Evolutionary conservation across 2,888 invertebrate genomes (phyloP).

Genomic region (Lochmaea capreae): DNA sequence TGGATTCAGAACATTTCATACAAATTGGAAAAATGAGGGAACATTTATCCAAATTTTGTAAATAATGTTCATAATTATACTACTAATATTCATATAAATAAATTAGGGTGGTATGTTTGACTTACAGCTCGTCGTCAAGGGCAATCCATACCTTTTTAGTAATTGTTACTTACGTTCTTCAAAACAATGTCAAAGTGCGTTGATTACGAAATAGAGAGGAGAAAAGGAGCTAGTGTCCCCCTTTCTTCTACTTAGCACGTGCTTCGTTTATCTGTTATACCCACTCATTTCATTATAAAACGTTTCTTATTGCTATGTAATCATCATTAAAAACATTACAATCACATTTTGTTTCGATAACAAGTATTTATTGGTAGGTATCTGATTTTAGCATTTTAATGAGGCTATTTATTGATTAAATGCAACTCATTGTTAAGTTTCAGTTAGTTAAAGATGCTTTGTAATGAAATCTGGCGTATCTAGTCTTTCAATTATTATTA

Average conservation of each 20-base stretch:
- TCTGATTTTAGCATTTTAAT: constrained; percentile 44
- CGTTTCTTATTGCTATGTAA: constrained; percentile 25
- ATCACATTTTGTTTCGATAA: constrained; percentile 38
- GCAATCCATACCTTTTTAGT: too few relatives aligned
- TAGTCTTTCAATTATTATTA: constrained; percentile 15
- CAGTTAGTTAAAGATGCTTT: constrained; percentile 36
- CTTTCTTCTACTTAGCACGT: neutral
- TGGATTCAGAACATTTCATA: too few relatives aligned
- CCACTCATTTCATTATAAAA: constrained; percentile 14
- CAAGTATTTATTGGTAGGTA: constrained; percentile 42
- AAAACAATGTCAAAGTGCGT: too few relatives aligned
- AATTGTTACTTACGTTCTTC: too few relatives aligned
- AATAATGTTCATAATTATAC: too few relatives aligned
- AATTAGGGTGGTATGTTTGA: too few relatives aligned
- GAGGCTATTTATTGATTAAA: constrained; percentile 45
- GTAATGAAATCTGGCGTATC: constrained; percentile 32
- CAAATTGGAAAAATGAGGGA: too few relatives aligned
- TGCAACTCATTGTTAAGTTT: constrained; percentile 37
- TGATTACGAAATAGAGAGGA: too few relatives aligned
- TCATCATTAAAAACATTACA: constrained; percentile 28
- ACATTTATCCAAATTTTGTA: too few relatives aligned
- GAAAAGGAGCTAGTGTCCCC: too few relatives aligned
- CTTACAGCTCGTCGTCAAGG: too few relatives aligned
- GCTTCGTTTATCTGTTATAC: neutral
- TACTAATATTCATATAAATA: too few relatives aligned